A percentile compares a stretch with the other conserved stretches of the same genome.
These are phyloP conservation scores for Zosterops borbonicus DNA, from an alignment of 2,113 vertebrate genomes.

Conservation along the genomic window DNA sequence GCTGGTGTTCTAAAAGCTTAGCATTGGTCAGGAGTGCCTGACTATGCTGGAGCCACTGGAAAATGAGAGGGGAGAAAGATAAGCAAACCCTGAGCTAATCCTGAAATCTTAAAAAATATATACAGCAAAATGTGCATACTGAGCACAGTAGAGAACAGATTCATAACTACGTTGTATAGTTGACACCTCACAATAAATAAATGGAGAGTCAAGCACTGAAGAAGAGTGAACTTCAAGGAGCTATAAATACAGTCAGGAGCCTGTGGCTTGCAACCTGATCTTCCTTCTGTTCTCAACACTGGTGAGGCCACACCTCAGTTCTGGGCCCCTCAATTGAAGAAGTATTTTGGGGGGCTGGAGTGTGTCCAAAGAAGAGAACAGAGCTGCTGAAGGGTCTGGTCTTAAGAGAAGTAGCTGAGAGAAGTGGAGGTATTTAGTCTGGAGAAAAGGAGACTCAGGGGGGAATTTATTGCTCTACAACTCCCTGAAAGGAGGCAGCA, in stretches of 20 bases:
- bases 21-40: background rate
- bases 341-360: background rate
- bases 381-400: background rate
- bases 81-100: background rate
- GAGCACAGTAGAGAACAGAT: background rate
- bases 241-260: background rate
- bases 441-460: background rate
- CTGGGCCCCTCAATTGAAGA: background rate
- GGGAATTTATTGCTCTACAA: too few species aligned
- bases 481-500: background rate
- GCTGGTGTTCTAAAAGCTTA: background rate
- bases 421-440: fast-evolving
- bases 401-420: background rate
- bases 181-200: background rate
- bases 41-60: background rate
- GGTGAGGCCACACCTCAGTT: background rate
- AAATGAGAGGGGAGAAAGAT: background rate
- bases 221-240: background rate
- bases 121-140: background rate
- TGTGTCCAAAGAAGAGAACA: background rate
- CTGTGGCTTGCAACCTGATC: background rate
- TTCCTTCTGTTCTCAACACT: background rate
- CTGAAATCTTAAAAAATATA: background rate
- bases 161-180: background rate
- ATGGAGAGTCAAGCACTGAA: background rate